Evolutionary conservation across 2,888 invertebrate genomes (phyloP).

Genomic region (Polydrusus cervinus): DNA sequence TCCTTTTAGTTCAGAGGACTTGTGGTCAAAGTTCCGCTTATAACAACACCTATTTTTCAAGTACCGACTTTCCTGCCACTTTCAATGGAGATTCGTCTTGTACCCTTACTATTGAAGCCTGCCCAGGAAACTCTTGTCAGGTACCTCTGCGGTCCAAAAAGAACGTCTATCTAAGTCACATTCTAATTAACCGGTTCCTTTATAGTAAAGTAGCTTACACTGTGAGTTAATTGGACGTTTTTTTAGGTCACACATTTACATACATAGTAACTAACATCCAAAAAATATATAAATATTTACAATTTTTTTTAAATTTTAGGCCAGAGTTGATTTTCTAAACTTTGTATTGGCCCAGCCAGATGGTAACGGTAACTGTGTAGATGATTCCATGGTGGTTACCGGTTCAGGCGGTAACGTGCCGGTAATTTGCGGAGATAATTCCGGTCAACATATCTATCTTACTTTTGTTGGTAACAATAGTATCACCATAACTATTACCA

Average conservation of each 20-base stretch:
- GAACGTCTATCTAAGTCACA: no score
- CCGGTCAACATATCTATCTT: slow-evolving; percentile 85
- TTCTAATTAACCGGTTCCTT: no score
- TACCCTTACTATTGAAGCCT: slow-evolving; percentile 81
- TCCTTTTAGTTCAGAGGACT: slow-evolving; percentile 77
- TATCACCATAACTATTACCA: slow-evolving; percentile 80
- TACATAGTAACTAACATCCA: no score
- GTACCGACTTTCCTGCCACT: slow-evolving; percentile 83
- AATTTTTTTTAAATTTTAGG: slow-evolving; percentile 74
- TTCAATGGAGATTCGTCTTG: slow-evolving; percentile 82
- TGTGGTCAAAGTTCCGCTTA: slow-evolving; percentile 82
- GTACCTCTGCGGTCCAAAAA: slow-evolving; percentile 66
- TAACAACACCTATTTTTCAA: slow-evolving; percentile 90
- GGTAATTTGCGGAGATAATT: slow-evolving; percentile 87
- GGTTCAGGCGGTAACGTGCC: slow-evolving; percentile 82
- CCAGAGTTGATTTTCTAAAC: slow-evolving; percentile 85
- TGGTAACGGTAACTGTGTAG: slow-evolving; percentile 81
- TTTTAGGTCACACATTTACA: no score
- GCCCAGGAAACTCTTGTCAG: slow-evolving; percentile 81
- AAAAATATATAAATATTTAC: no score
- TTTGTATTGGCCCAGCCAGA: slow-evolving; percentile 83
- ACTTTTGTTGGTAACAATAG: slow-evolving; percentile 81
- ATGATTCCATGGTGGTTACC: slow-evolving; percentile 81
- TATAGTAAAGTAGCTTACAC: no score
- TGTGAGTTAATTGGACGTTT: no score